These are phyloP conservation scores for Vireo griseus DNA, from an alignment of 2,797 vertebrate species.

Conservation along the genomic window DNA sequence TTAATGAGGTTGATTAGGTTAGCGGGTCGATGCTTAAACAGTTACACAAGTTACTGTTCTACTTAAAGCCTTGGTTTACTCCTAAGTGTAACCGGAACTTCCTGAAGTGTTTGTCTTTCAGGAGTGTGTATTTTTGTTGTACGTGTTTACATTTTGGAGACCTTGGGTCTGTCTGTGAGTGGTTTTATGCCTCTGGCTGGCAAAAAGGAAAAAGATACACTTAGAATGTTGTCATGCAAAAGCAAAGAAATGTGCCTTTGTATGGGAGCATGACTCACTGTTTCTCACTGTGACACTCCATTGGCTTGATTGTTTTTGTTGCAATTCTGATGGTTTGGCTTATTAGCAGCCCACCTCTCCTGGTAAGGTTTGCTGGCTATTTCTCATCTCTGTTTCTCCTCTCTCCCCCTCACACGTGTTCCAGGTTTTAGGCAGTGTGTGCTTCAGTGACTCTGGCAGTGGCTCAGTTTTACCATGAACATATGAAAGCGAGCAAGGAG, in stretches of 20 bases:
- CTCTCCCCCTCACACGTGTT: background rate
- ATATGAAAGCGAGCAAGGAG: rapidly evolving
- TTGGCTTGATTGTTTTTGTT: slow-evolving; percentile 35
- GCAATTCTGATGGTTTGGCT: background rate
- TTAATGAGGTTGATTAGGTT: background rate
- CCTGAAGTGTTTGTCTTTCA: slow-evolving; percentile 8
- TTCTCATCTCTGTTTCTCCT: background rate
- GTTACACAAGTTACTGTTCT: background rate
- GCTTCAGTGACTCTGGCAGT: background rate
- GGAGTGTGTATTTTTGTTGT: slow-evolving; percentile 28
- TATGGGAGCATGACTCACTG: slow-evolving; percentile 16
- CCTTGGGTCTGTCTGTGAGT: background rate
- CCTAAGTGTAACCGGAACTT: slow-evolving; percentile 38
- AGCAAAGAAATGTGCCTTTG: slow-evolving; percentile 58
- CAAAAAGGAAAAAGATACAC: slow-evolving; percentile 52
- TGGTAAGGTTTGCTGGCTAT: background rate
- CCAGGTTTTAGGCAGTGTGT: background rate
- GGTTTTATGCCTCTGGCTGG: slow-evolving; percentile 60
- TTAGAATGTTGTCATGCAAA: slow-evolving; percentile 43
- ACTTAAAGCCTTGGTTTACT: background rate
- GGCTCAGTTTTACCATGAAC: rapidly evolving
- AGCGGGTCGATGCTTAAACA: background rate
- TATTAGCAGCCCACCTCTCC: slow-evolving; percentile 11
- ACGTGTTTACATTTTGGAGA: slow-evolving; percentile 39
- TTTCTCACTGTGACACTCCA: slow-evolving; percentile 25